Evolutionary conservation across 2,797 vertebrate genomes (phyloP), one percentile per base, ranked within the genome.

Genomic region (Acanthornis magna): DNA sequence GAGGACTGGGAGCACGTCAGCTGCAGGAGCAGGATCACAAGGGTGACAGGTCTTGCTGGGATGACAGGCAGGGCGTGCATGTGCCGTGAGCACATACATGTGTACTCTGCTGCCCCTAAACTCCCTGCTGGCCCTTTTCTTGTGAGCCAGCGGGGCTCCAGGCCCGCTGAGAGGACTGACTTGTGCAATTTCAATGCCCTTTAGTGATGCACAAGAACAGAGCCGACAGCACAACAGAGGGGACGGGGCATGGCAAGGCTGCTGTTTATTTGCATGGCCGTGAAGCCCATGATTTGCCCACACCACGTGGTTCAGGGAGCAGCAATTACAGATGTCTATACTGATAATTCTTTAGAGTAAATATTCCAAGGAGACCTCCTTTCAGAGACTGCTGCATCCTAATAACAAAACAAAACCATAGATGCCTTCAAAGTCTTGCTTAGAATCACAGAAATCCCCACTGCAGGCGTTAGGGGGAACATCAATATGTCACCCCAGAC

Each of bases 161-260:
- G 61, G 74, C 93, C 89, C 1, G 1, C 95, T 86, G 93, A 86
- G 94, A 94, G 66, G 55, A 32, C 94, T 95, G 95, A 93, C 94
- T 95, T 91, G 84, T 88, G 88, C 71, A 91, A 95, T 97, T 95
- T 97, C 95, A 94, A 93, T 96, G 91, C 79, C 88, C 92, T 95
- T 92, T 88, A 96, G 89, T 81, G 89, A 96, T 84, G 89, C 91
- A 88, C 89, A 38, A 93, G 95, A 96, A 71, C 92, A 60, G 91
- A 96, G 80, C 36, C 5, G 79, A 96, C 96, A 97, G 87, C 36
- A 78, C 62, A 95, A 88, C 79, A 84, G 81, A 94, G 92, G 67
- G 76, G 73, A 91, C 5, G 34, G 80, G 92, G 85, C 76, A 92
- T 88, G 0, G 0, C 30, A 40, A 73, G 66, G 76, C 82, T 91